These are phyloP conservation scores for Morpho achilles DNA, from an alignment of 2,888 invertebrate species.

Conservation along the genomic window DNA sequence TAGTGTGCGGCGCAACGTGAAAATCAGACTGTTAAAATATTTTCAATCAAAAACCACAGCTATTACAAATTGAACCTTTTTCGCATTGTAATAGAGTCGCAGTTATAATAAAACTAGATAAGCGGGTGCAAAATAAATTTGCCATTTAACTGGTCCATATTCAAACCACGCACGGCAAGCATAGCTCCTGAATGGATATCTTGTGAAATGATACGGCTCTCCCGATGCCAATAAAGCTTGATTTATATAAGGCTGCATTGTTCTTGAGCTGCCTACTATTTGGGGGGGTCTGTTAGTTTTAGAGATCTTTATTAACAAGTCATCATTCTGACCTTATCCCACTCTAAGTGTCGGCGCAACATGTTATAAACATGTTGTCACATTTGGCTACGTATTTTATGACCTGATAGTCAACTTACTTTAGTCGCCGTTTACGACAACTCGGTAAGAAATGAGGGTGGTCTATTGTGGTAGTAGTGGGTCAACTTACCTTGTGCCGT, in stretches of 20 bases:
- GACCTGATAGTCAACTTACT: no score
- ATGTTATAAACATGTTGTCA: no score
- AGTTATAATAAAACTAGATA: neutral
- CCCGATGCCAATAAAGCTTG: constrained; percentile 68
- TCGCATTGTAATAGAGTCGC: neutral
- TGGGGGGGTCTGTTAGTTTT: neutral
- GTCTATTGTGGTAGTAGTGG: no score
- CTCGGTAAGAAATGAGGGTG: no score
- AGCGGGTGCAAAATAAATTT: constrained; percentile 13
- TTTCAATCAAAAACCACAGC: constrained; percentile 6
- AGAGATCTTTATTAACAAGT: neutral
- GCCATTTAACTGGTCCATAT: constrained; percentile 43
- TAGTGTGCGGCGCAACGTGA: constrained; percentile 56
- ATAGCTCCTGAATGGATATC: constrained; percentile 72
- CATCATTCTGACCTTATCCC: no score
- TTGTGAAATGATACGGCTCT: constrained; percentile 67
- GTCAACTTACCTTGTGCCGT: no score
- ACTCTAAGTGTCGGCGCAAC: no score
- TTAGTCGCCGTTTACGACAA: no score
- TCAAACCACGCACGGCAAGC: constrained; percentile 61
- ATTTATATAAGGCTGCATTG: constrained; percentile 48
- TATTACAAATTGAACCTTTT: constrained; percentile 28
- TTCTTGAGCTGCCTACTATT: constrained; percentile 22
- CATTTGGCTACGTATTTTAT: no score
- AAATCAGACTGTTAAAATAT: constrained; percentile 30